Percentiles rank a stretch among this genome's conserved stretches.
Conservation (phyloP, 2,888 invertebrate genomes). For the Lagria hirta region DNA sequence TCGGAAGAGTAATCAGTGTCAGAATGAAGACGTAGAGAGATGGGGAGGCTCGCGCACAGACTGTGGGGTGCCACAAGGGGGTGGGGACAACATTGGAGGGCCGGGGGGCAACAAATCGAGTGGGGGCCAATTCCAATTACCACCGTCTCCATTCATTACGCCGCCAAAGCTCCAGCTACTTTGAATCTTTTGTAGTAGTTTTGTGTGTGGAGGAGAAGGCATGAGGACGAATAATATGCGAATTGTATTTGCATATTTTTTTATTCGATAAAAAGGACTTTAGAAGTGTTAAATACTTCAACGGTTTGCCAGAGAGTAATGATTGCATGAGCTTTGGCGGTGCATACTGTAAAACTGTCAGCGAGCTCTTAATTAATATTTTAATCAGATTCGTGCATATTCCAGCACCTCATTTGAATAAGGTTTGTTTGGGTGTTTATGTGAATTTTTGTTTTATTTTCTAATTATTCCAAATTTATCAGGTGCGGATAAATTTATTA, state of each 20-base stretch:
- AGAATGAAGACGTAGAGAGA: constrained; percentile 41
- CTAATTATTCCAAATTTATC: too few relatives aligned
- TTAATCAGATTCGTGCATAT: too few relatives aligned
- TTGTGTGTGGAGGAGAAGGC: constrained; percentile 21
- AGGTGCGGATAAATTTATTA: too few relatives aligned
- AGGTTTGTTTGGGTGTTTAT: too few relatives aligned
- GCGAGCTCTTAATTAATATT: constrained; percentile 6
- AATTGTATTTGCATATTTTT: constrained; percentile 17
- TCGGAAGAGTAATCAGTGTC: constrained; percentile 46
- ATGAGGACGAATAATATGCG: constrained; percentile 19
- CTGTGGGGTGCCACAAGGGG: constrained; percentile 52
- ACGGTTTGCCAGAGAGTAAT: constrained; percentile 1
- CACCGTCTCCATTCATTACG: constrained; percentile 36
- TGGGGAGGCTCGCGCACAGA: constrained; percentile 42
- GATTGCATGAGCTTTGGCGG: constrained; percentile 5
- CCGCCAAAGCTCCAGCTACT: constrained; percentile 37
- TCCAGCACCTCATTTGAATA: too few relatives aligned
- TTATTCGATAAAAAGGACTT: too few relatives aligned
- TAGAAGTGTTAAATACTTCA: constrained; percentile 3
- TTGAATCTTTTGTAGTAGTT: constrained; percentile 32
- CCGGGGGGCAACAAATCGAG: constrained; percentile 53
- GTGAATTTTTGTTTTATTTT: too few relatives aligned
- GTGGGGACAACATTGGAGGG: constrained; percentile 31
- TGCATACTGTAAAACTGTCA: constrained; percentile 13
- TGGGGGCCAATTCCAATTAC: constrained; percentile 40